Conservation (phyloP, 2,113 vertebrate genomes). For the Panthera uncia region DNA sequence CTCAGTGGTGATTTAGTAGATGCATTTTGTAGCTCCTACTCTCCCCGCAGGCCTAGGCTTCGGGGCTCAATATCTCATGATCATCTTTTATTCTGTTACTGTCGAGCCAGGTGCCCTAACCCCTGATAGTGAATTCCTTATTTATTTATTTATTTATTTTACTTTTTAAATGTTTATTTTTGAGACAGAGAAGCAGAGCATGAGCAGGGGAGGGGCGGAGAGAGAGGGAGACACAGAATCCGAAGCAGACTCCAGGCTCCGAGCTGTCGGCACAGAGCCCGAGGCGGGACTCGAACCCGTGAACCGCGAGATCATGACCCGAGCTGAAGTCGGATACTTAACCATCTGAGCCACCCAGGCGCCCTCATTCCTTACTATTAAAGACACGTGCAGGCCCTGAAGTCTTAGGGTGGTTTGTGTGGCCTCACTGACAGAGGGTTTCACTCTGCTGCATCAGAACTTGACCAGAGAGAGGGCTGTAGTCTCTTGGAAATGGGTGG, state of each 20-base stretch:
- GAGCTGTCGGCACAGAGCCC: too few relatives aligned
- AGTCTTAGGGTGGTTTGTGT: background rate
- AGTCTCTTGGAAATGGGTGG: background rate
- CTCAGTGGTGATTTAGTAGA: background rate
- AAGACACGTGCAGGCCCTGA: background rate
- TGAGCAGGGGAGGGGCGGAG: too few relatives aligned
- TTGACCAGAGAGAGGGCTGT: background rate
- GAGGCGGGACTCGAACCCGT: too few relatives aligned
- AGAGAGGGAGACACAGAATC: too few relatives aligned
- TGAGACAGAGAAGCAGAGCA: too few relatives aligned
- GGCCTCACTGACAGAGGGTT: background rate
- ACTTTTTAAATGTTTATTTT: too few relatives aligned
- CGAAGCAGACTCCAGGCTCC: too few relatives aligned
- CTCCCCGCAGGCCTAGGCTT: background rate
- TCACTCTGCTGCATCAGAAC: background rate
- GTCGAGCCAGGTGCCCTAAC: background rate
- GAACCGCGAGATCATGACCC: too few relatives aligned
- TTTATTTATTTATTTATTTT: background rate
- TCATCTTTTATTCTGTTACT: slow-evolving; percentile 14
- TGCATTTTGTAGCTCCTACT: background rate
- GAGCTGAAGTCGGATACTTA: too few relatives aligned
- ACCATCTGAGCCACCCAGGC: too few relatives aligned
- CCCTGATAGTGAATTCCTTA: background rate
- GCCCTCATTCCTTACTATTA: background rate
- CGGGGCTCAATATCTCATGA: background rate